Evolutionary conservation across 1,140 invertebrate species (phyloP).

Genomic region (Nephotettix cincticeps): DNA sequence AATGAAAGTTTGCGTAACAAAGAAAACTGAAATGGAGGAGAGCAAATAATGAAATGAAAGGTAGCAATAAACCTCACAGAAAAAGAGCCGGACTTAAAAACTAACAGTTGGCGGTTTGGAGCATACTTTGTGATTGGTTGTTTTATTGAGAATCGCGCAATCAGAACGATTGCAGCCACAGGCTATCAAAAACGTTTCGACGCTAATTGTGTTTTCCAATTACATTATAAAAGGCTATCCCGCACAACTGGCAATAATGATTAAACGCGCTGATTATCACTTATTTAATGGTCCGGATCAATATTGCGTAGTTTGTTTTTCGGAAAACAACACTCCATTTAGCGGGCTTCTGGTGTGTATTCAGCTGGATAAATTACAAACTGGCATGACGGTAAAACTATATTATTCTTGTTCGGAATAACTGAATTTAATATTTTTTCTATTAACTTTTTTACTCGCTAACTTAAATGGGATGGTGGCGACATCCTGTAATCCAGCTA

Average conservation of each 20-base stretch:
- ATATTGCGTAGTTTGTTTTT: not conserved
- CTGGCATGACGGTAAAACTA: no score
- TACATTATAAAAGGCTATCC: not conserved
- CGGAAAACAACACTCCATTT: not conserved
- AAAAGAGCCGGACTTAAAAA: not conserved
- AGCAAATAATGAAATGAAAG: no score
- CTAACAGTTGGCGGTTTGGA: not conserved
- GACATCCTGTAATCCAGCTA: no score
- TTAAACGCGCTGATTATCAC: not conserved
- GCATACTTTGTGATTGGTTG: not conserved
- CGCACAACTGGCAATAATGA: not conserved
- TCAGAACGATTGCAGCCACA: not conserved
- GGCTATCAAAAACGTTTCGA: slow-evolving; percentile 7
- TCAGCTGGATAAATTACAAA: no score
- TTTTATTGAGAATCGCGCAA: not conserved
- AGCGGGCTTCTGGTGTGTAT: not conserved
- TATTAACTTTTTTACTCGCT: no score
- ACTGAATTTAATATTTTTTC: no score
- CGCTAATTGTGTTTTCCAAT: slow-evolving; percentile 7
- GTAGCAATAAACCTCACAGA: no score
- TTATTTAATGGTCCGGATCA: not conserved
- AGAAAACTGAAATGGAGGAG: no score
- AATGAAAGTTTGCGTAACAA: no score
- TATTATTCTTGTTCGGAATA: no score
- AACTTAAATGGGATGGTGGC: no score